phyloP scores from a whole-genome alignment of 2,113 vertebrate genomes.

The Thalassoma bifasciatum region DNA sequence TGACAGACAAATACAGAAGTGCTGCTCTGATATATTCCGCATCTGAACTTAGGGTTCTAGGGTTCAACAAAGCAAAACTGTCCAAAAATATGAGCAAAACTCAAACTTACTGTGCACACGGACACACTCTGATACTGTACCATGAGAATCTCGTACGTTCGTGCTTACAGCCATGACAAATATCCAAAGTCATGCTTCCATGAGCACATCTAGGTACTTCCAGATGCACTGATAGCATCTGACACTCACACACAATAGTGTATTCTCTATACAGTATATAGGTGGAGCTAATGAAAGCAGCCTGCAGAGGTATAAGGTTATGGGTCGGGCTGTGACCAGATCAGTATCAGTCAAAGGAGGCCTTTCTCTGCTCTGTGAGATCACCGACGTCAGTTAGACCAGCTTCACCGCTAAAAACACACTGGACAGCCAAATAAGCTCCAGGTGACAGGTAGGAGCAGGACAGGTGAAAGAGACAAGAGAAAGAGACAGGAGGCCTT shows the following conservation, averaged over 20 bases:
- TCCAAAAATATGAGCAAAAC: background rate
- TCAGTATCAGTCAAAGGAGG: slow-evolving; percentile 69
- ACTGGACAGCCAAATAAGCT: slow-evolving; percentile 38
- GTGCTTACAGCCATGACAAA: slow-evolving; percentile 5
- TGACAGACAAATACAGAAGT: slow-evolving; percentile 47
- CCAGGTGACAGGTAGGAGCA: slow-evolving; percentile 54
- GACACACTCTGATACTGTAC: background rate
- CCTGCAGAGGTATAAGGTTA: slow-evolving; percentile 52
- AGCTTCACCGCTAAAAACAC: slow-evolving; percentile 44
- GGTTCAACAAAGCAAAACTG: slow-evolving; percentile 23
- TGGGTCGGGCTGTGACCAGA: slow-evolving; percentile 51
- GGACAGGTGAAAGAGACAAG: slow-evolving; percentile 3
- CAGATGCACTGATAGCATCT: slow-evolving; percentile 53
- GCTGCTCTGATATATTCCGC: background rate
- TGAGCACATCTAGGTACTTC: slow-evolving; percentile 6
- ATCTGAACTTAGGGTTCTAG: background rate
- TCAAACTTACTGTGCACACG: background rate
- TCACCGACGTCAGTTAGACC: slow-evolving; percentile 23
- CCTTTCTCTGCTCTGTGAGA: slow-evolving; percentile 57
- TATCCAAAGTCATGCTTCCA: slow-evolving; percentile 8
- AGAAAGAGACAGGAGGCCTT: slow-evolving; percentile 3
- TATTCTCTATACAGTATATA: slow-evolving; percentile 47
- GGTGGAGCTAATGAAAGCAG: slow-evolving; percentile 64
- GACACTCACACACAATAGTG: slow-evolving; percentile 28
- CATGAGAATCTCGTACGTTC: background rate